Percentiles rank a stretch among this genome's conserved stretches.
phyloP scores from a whole-genome alignment of 1,140 invertebrate species.

The Meloidogyne exigua region DNA sequence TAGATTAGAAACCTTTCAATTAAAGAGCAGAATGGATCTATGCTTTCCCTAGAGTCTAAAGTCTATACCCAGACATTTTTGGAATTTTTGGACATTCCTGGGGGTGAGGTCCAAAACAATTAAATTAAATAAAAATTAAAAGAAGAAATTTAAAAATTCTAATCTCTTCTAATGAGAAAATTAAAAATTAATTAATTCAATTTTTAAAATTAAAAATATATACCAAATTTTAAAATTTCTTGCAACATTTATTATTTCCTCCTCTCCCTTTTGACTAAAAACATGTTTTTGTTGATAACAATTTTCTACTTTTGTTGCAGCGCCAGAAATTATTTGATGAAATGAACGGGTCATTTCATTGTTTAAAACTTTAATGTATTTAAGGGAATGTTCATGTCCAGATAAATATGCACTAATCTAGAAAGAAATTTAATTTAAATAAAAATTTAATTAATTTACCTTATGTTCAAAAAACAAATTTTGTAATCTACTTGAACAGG shows the following conservation, averaged over 20 bases:
- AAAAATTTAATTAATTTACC: not conserved
- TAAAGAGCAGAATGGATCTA: no score
- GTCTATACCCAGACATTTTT: no score
- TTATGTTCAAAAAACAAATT: not conserved
- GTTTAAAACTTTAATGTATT: not conserved
- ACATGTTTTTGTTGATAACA: constrained; percentile 1
- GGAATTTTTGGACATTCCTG: no score
- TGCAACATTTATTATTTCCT: not conserved
- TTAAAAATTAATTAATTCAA: no score
- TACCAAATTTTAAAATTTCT: not conserved
- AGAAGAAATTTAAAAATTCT: no score
- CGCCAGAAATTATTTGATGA: constrained; percentile 8
- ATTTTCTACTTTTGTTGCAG: constrained; percentile 18
- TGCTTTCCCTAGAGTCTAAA: no score
- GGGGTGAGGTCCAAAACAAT: no score
- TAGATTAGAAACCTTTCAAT: no score
- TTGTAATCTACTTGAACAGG: not conserved
- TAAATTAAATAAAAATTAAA: no score
- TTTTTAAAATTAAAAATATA: no score
- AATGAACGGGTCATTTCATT: not conserved
- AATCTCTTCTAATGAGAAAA: no score
- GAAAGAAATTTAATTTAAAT: not conserved
- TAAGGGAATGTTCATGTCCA: constrained; percentile 24
- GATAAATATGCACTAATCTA: constrained; percentile 18
- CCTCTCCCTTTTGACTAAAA: not conserved